Conservation (phyloP, 2,888 invertebrate species). For the Muschampia plurimacula region DNA sequence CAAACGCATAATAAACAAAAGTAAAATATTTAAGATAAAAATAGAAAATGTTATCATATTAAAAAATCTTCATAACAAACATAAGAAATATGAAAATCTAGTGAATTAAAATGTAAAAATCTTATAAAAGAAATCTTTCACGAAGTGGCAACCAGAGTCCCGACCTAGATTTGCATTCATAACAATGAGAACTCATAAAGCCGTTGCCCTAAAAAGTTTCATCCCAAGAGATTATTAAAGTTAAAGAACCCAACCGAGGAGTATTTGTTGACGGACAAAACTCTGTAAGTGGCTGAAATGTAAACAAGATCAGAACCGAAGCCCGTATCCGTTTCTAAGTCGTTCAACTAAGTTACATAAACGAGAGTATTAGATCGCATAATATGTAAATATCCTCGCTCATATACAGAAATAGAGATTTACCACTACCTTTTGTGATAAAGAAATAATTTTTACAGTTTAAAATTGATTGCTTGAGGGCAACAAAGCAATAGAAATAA, state of each 20-base stretch:
- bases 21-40: too few relatives aligned
- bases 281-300: conserved; percentile 12
- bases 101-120: neutral
- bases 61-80: too few relatives aligned
- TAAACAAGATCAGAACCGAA: conserved; percentile 26
- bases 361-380: neutral
- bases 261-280: conserved; percentile 27
- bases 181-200: conserved; percentile 38
- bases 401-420: neutral
- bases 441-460: too few relatives aligned
- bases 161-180: conserved; percentile 35
- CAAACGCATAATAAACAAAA: neutral
- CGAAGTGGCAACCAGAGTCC: conserved; percentile 20
- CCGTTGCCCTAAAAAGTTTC: conserved; percentile 29
- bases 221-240: conserved; percentile 32
- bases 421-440: neutral
- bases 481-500: too few relatives aligned
- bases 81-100: too few relatives aligned
- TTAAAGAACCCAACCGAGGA: conserved; percentile 22
- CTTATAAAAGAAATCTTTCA: conserved; percentile 10
- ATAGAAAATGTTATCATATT: too few relatives aligned
- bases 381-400: neutral
- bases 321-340: neutral
- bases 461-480: too few relatives aligned
- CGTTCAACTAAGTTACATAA: neutral